A percentile compares a stretch with the other conserved stretches of the same genome.
phyloP scores from a whole-genome alignment of 2,888 invertebrate species.

The Dendrolimus pini region DNA sequence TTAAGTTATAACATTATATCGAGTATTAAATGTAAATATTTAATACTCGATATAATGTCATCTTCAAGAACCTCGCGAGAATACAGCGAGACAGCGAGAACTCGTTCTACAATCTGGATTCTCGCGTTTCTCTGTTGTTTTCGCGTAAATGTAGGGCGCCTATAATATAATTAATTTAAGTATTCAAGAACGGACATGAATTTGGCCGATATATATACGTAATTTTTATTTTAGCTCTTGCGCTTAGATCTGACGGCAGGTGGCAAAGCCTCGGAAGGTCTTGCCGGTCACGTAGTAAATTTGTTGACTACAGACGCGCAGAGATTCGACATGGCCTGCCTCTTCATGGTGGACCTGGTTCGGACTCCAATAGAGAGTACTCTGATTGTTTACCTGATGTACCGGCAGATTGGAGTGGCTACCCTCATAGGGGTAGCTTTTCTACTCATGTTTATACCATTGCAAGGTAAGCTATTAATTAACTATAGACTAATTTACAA shows the following conservation, averaged over 20 bases:
- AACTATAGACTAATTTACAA: too few relatives aligned
- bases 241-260: constrained; percentile 81
- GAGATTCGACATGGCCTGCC: constrained; percentile 87
- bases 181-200: too few relatives aligned
- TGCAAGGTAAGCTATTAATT: constrained; percentile 66
- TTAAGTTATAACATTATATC: too few relatives aligned
- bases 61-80: too few relatives aligned
- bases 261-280: constrained; percentile 75
- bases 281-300: constrained; percentile 83
- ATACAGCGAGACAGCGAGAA: too few relatives aligned
- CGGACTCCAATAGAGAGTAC: constrained; percentile 88
- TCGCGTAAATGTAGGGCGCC: too few relatives aligned
- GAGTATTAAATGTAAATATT: too few relatives aligned
- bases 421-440: constrained; percentile 78
- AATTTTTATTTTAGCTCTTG: constrained; percentile 74
- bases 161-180: too few relatives aligned
- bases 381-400: constrained; percentile 86
- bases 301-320: constrained; percentile 92
- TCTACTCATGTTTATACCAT: constrained; percentile 76
- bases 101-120: too few relatives aligned
- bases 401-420: constrained; percentile 74
- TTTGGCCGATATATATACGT: too few relatives aligned
- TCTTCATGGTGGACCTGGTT: constrained; percentile 90
- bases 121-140: too few relatives aligned
- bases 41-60: too few relatives aligned